Percentiles rank a stretch among this genome's conserved stretches.
phyloP scores from a whole-genome alignment of 2,888 invertebrate species.

The Cremastinae sp. region DNA sequence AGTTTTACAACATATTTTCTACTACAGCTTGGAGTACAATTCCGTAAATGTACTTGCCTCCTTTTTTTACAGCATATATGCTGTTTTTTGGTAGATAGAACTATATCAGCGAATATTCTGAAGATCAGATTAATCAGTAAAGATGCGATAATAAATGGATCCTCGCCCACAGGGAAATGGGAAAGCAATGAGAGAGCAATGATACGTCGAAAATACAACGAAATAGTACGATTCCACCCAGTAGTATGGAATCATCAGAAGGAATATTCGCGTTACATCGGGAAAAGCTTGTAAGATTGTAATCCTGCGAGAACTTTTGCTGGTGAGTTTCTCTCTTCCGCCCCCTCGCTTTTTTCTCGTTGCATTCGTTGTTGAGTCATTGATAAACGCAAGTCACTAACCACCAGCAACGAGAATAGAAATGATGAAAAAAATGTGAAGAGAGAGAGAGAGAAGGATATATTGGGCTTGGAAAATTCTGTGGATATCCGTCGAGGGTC shows the following conservation, averaged over 20 bases:
- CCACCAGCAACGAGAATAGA: constrained; percentile 65
- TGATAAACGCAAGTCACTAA: constrained; percentile 73
- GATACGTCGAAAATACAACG: constrained; percentile 29
- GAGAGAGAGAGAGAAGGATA: constrained; percentile 24
- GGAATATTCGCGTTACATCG: constrained; percentile 38
- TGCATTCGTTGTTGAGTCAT: constrained; percentile 67
- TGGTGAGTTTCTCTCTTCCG: constrained; percentile 55
- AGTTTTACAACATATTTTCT: no score
- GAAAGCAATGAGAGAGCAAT: not conserved
- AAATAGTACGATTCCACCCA: constrained; percentile 45
- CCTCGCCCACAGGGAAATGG: constrained; percentile 1
- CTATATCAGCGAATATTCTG: no score
- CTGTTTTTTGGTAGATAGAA: no score
- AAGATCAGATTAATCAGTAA: constrained; percentile 1
- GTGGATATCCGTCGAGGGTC: constrained; percentile 37
- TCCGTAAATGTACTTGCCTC: no score
- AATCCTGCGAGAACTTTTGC: constrained; percentile 48
- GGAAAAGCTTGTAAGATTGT: constrained; percentile 35
- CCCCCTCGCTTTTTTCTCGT: constrained; percentile 52
- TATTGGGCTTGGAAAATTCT: constrained; percentile 27
- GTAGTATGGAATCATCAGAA: constrained; percentile 29
- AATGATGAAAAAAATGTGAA: constrained; percentile 65
- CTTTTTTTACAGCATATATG: no score
- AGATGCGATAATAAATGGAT: constrained; percentile 22
- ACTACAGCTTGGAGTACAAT: no score